These are phyloP conservation scores for Lagopus muta DNA, from an alignment of 2,113 vertebrate species.

Conservation along the genomic window DNA sequence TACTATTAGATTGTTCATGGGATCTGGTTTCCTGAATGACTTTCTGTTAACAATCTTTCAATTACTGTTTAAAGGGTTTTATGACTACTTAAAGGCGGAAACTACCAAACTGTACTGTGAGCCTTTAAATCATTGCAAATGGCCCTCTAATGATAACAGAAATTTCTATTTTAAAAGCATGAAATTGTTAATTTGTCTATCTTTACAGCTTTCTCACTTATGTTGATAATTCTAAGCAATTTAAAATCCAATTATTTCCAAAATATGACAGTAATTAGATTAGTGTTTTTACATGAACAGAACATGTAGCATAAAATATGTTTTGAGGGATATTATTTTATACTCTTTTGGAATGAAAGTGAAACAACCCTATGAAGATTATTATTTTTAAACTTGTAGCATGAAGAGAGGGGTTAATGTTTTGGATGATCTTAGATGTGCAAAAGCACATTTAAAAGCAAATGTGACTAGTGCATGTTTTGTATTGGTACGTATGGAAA, in stretches of 20 bases:
- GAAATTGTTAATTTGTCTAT: conserved; percentile 82
- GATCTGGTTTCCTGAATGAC: conserved; percentile 54
- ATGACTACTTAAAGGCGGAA: conserved; percentile 55
- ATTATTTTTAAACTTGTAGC: background rate
- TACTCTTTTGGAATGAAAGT: background rate
- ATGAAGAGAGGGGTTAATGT: background rate
- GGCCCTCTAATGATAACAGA: conserved; percentile 47
- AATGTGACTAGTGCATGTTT: background rate
- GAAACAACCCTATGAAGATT: background rate
- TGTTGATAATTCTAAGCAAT: conserved; percentile 77
- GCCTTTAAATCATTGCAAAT: conserved; percentile 59
- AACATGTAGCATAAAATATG: conserved; percentile 18
- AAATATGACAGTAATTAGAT: conserved; percentile 78
- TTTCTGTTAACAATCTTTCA: conserved; percentile 62
- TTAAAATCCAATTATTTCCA: conserved; percentile 73
- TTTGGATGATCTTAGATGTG: background rate
- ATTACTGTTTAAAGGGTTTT: conserved; percentile 67
- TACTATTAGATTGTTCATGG: conserved; percentile 33
- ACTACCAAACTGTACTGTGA: conserved; percentile 24
- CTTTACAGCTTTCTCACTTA: conserved; percentile 75
- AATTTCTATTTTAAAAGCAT: conserved; percentile 71
- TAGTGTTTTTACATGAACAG: conserved; percentile 56
- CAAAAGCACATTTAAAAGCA: background rate
- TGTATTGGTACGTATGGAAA: background rate
- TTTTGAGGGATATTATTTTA: conserved; percentile 36